Evolutionary conservation across 2,888 invertebrate genomes (phyloP), one percentile per base, ranked within the genome.

Genomic region (Steinernema carpocapsae): DNA sequence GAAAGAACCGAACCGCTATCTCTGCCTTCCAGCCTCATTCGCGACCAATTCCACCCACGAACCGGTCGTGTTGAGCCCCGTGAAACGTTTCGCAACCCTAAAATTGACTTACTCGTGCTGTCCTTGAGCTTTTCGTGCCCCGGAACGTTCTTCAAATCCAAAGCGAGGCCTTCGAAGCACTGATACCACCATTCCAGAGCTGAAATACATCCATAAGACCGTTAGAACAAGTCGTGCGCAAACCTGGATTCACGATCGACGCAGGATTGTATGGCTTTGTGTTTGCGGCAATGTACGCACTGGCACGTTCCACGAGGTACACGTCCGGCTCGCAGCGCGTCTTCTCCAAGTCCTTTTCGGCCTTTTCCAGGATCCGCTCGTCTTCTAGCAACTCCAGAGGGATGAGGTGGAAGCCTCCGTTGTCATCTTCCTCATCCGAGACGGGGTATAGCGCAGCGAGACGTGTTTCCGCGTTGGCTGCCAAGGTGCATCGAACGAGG

Each of bases 351-450:
- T 52, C 52, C 52, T 52, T 22, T 24, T 52, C 24, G 1, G 52
- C 24, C 24, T 22, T 52, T 2, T 7, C 22, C 24, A 52, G 6
- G 24, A 22, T 52, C 12, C 52, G 52, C 24, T 22, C 7, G 64
- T 64, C 64, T 4, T 64, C 32, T 7, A 26, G 29, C 17, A 64
- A 64, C 32, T 29, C 32, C 64, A 64, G 29, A 17, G 24, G 29
- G 29, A 64, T 7, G 17, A 64, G 64, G 32, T 64, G 64, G 37
- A 64, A 64, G 10, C 64, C 64, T 26, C 14, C 32, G 17, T 29
- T 26, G 29, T 64, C 32, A 17, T 26, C 64, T 29, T 64, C 64
- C 3, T 64, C 3, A 19, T 12, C 48, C 7, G 12, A 22, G 19
- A 7, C 10, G 4, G 52, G 52, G 6, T 29, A 26, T 32, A 64